Percentiles rank a stretch among this genome's conserved stretches.
Conservation (phyloP, 2,888 invertebrate species). For the Polia nebulosa region DNA sequence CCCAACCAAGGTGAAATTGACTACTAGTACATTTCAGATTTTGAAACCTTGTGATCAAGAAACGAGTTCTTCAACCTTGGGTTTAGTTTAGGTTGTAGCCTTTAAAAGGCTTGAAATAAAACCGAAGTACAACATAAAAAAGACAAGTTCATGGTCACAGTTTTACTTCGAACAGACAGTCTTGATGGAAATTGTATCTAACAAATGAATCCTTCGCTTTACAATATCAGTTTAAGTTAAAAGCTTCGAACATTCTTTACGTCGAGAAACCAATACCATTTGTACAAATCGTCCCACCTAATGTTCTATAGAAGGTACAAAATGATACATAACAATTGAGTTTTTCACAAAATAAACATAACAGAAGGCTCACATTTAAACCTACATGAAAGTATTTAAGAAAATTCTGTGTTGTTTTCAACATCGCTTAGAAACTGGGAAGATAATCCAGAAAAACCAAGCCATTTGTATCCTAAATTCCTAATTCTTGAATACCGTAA, state of each 20-base stretch:
- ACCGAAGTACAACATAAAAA: background rate
- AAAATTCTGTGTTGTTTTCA: background rate
- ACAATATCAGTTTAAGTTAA: slow-evolving; percentile 35
- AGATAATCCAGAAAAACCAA: too few relatives aligned
- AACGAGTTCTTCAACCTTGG: background rate
- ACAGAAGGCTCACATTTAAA: slow-evolving; percentile 8
- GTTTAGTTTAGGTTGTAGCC: background rate
- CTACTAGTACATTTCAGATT: too few relatives aligned
- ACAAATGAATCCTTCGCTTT: slow-evolving; percentile 38
- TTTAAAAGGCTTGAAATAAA: slow-evolving; percentile 12
- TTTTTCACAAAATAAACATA: background rate
- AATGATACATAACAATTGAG: slow-evolving; percentile 26
- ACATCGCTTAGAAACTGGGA: background rate
- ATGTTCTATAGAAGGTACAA: slow-evolving; percentile 10
- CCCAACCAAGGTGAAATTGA: too few relatives aligned
- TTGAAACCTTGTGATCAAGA: too few relatives aligned
- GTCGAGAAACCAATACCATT: slow-evolving; percentile 45
- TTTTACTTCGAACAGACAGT: slow-evolving; percentile 2
- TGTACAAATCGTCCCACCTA: slow-evolving; percentile 38
- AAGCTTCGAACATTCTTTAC: slow-evolving; percentile 35
- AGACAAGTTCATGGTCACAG: slow-evolving; percentile 20
- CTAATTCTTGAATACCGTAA: too few relatives aligned
- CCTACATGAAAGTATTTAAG: background rate
- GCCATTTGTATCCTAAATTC: too few relatives aligned
- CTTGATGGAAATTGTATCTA: slow-evolving; percentile 18